Base-by-base conservation (phyloP, 2,113 vertebrate species). In the Oncorhynchus nerka region DNA sequence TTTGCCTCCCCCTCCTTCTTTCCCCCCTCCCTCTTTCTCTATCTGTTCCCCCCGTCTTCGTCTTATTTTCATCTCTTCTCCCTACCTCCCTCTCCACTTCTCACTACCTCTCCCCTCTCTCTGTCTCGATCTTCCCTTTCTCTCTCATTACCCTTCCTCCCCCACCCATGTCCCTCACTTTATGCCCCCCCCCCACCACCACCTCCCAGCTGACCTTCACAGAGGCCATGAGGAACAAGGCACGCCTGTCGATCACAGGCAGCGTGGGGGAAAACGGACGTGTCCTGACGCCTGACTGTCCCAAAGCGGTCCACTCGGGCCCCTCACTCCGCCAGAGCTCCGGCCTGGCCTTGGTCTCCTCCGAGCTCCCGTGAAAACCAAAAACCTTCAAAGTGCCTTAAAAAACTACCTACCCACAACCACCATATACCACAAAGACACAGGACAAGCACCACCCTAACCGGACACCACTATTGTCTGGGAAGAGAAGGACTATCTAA, bases 221-320 rank as follows among this genome's bases (percentile, higher is more conserved):
- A 83, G 98, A 99, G 96, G 98, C 98, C 94, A 98, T 99, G 97
- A 95, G 98, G 95, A 98, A 99, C 94, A 99, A 99, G 95, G 98
- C 98, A 82, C 96, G 98, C 84, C 90, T 99, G 93, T 99, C 97
- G 88, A 99, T 99, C 94, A 99, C 98, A 1, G 98, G 98, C 88
- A 99, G 98, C 4, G 95, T 99, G 49, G 98, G 98, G 81, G 98
- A 99, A 81, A 99, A 99, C 0, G 98, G 98, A 77, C 97, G 98
- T 0, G 96, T 99, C 65, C 85, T 99, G 93, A 97, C 96, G 76
- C 97, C 98, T 1, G 98, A 99, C 94, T 99, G 97, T 93, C 97
- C 98, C 57, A 99, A 99, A 92, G 96, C 98, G 34, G 89, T 99
- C 62, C 97, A 99, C 88, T 68, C 95, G 39, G 97, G 97, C 88